Evolutionary conservation across 2,888 invertebrate genomes (phyloP).

Genomic region (Arctia plantaginis): DNA sequence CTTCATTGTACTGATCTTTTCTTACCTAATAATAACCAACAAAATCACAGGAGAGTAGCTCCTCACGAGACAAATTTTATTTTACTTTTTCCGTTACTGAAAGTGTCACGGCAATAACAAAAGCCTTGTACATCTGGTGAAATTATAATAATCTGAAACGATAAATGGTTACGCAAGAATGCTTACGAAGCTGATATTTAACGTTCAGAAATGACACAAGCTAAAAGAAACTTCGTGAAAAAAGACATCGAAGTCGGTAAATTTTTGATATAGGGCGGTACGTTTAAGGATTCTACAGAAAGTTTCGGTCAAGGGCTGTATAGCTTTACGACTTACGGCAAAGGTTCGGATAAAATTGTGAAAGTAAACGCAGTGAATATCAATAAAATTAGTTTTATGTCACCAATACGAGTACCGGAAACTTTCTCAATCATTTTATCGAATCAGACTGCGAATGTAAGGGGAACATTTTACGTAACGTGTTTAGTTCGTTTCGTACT

Average conservation of each 20-base stretch:
- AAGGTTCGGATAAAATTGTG: constrained; percentile 56
- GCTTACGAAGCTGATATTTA: constrained; percentile 33
- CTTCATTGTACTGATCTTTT: constrained; percentile 60
- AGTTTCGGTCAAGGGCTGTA: constrained; percentile 63
- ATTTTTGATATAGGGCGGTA: constrained; percentile 60
- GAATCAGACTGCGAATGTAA: constrained; percentile 46
- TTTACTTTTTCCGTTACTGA: constrained; percentile 62
- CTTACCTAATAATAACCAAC: constrained; percentile 63
- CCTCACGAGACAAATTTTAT: constrained; percentile 61
- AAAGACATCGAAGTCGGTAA: constrained; percentile 55
- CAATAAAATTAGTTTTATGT: constrained; percentile 66
- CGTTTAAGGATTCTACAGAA: constrained; percentile 54
- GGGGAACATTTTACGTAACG: constrained; percentile 35
- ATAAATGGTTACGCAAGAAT: constrained; percentile 45
- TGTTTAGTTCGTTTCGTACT: constrained; percentile 36
- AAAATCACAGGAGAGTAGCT: constrained; percentile 57
- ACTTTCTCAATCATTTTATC: constrained; percentile 57
- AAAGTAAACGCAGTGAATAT: constrained; percentile 60
- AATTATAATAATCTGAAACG: constrained; percentile 45
- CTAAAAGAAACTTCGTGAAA: constrained; percentile 42
- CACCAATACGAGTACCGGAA: constrained; percentile 52
- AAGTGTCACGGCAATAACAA: constrained; percentile 48
- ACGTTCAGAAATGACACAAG: constrained; percentile 37
- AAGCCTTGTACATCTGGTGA: constrained; percentile 42
- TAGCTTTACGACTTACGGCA: constrained; percentile 59